Conservation (phyloP, 2,113 vertebrate species). For the Propithecus coquereli region DNA sequence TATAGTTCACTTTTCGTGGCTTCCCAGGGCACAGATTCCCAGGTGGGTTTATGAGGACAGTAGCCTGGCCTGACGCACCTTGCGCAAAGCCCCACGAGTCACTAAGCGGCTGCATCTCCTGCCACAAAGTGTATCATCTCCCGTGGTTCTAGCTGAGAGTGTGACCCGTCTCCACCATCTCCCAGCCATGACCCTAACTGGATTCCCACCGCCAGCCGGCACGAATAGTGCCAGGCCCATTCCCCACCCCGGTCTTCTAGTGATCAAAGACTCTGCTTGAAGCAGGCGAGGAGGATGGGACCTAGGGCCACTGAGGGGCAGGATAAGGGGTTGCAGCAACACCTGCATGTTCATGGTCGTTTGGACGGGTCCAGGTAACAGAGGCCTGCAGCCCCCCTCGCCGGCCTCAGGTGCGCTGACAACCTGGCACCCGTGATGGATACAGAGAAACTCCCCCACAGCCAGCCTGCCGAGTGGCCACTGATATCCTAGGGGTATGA, state of each 20-base stretch:
- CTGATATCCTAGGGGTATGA: neutral
- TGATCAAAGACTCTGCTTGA: neutral
- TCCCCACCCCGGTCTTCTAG: neutral
- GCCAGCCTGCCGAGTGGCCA: no score
- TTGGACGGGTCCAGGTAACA: neutral
- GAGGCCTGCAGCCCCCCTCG: neutral
- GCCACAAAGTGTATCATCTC: neutral
- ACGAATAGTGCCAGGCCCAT: accelerated
- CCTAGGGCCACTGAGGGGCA: neutral
- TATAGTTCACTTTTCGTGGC: neutral
- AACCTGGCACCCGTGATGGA: neutral
- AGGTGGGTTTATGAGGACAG: neutral
- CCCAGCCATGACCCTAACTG: neutral
- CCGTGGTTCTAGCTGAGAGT: neutral
- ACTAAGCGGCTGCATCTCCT: neutral
- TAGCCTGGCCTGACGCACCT: accelerated
- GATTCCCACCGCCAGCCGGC: neutral
- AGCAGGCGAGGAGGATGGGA: neutral
- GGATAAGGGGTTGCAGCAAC: neutral
- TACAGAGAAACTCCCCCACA: no score
- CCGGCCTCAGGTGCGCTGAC: neutral
- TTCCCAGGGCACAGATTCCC: neutral
- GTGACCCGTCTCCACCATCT: neutral
- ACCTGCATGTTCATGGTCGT: neutral
- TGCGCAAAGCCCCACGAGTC: neutral